Base-by-base conservation (phyloP, 23 tunicate genomes). In the Styela plicata region DNA sequence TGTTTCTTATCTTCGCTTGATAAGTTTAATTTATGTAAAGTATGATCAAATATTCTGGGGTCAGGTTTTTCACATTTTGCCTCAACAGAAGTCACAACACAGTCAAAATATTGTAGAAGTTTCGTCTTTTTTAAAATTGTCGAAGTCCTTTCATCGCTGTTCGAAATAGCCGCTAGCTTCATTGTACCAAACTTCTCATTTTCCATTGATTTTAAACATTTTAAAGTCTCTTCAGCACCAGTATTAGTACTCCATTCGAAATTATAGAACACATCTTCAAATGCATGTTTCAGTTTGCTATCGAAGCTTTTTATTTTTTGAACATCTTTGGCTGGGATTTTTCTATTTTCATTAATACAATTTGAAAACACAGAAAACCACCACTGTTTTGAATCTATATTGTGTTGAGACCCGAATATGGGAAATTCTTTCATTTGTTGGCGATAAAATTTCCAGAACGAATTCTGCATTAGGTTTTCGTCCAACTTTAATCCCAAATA, bases 61-160 rank as follows among this genome's bases (percentile, higher is more conserved):
- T 80, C 80, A 18, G 90, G 90, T 33, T 86, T 86, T 37, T 80
- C 85, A 86, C 63, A 80, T 21, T 78, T 74, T 69, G 86, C 74
- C 13, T 86, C 75, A 33, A 34, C 52, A 17, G 85, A 71, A 0
- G 85, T 86, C 3, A 86, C 63, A 35, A 78, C 85, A 86, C 69
- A 35, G 23, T 86, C 90, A 34, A 86, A 61, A 70, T 78, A 71
- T 27, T 71, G 28, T 44, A 17, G 21, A 19, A 86, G 37, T 2
- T 70, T 79, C 57, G 26, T 71, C 35, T 34, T 23, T 27, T 53
- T 33, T 66, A 86, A 36, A 28, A 24, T 79, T 16, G 26, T 35
- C 20, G 65, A 18, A 57, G 83, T 65, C 7, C 90, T 74, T 0
- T 86, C 37, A 73, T 86, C 90, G 44, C 80, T 80, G 63, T 86